Evolutionary conservation across 2,797 vertebrate genomes (phyloP).

Genomic region (Phoeniculus purpureus): DNA sequence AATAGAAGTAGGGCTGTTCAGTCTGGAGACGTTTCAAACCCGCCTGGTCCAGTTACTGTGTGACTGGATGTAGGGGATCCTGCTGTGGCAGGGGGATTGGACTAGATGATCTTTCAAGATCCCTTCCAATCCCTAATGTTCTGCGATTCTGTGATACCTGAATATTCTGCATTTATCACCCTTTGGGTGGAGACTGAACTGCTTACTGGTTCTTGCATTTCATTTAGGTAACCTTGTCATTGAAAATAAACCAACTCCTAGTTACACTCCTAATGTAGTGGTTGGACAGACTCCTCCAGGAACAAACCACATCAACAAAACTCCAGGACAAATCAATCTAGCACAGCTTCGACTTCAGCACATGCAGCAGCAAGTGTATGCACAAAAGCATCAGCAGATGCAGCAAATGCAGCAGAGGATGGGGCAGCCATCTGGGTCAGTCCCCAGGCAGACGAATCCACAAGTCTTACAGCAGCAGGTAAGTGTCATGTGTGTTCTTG

Average conservation of each 20-base stretch:
- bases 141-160: not conserved
- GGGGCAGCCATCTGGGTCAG: slow-evolving; percentile 80
- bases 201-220: not conserved
- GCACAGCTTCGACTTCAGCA: slow-evolving; percentile 96
- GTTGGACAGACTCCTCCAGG: slow-evolving; percentile 89
- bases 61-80: too few species aligned
- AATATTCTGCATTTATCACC: not conserved
- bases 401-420: slow-evolving; percentile 82
- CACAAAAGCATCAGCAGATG: slow-evolving; percentile 89
- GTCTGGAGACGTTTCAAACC: too few species aligned
- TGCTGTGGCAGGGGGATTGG: too few species aligned
- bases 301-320: slow-evolving; percentile 87
- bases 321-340: slow-evolving; percentile 94
- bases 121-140: too few species aligned
- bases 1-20: too few species aligned
- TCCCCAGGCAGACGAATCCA: slow-evolving; percentile 80
- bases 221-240: slow-evolving; percentile 92
- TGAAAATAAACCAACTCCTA: slow-evolving; percentile 90
- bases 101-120: too few species aligned
- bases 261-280: slow-evolving; percentile 88
- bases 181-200: not conserved
- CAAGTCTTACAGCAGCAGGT: slow-evolving; percentile 96
- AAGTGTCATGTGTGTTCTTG: not conserved
- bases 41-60: too few species aligned
- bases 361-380: slow-evolving; percentile 94